Conservation (phyloP, 2,888 invertebrate genomes). For the Rotaria magnacalcarata region DNA sequence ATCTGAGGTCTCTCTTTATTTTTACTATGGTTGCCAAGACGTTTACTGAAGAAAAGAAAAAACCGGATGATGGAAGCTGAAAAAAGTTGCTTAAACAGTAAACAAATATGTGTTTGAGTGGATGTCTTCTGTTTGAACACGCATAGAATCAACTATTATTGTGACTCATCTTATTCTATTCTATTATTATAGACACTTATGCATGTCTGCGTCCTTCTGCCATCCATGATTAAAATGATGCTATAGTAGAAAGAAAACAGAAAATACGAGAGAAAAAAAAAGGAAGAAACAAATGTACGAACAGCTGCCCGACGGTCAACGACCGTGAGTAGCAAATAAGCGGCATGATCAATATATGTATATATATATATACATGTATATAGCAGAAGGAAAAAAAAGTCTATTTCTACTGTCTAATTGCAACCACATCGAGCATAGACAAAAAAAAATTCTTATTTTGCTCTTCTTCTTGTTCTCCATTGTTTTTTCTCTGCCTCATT, state of each 20-base stretch:
- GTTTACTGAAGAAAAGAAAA: neutral
- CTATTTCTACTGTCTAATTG: neutral
- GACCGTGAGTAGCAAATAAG: neutral
- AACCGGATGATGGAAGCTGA: neutral
- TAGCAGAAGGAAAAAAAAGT: neutral
- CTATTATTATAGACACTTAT: neutral
- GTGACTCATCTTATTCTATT: neutral
- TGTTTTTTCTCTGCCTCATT: neutral
- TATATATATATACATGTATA: neutral
- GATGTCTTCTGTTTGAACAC: neutral
- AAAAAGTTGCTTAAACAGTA: neutral
- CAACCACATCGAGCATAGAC: neutral
- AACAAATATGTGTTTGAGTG: neutral
- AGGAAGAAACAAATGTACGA: slow-evolving; percentile 25
- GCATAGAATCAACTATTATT: neutral
- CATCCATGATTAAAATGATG: slow-evolving; percentile 26
- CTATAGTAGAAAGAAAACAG: slow-evolving; percentile 3
- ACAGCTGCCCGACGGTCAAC: slow-evolving; percentile 25
- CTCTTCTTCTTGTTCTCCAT: neutral
- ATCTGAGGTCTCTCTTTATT: neutral
- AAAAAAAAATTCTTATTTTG: neutral
- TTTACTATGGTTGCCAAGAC: neutral
- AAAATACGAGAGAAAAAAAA: neutral
- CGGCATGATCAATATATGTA: neutral
- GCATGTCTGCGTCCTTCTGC: neutral